Base-by-base conservation (phyloP, 2,113 vertebrate genomes). In the Grantiella picta region DNA sequence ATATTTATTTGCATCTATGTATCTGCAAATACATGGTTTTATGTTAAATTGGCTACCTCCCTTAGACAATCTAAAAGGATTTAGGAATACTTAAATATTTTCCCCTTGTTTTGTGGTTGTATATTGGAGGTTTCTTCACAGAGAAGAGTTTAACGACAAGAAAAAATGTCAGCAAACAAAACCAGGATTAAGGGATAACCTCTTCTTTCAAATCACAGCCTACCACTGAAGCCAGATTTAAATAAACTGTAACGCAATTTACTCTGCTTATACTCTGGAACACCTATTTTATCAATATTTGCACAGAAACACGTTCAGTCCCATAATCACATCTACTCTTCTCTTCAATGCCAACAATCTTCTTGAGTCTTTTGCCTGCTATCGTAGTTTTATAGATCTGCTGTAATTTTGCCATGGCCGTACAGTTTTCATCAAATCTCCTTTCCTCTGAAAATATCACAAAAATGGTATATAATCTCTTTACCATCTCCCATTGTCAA, bases 301-400 rank as follows among this genome's bases (percentile, higher is more conserved):
- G 68, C 64, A 88, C 15, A 93, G 71, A 53, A 83, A 81, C 8
- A 50, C 8, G n/a, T 28, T 75, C 50, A 38, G 13, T n/a, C 24
- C 27, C 59, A 82, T 28, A 71, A 64, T 53, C 6, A 35, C 22
- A 64, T 36, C 35, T 35, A 54, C 44, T 71, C 40, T 8, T 29
- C 49, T 81, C 50, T 72, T 68, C 13, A 64, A 42, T 31, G 82
- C 38, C 24, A 88, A 5, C 10, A 14, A 2, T 40, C 8, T 53
- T 79, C 29, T 54, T 19, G 5, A 13, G 22, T 71, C 27, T 90
- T 24, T 18, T 31, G 24, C 28, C 56, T n/a, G 36, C 13, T 71
- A 49, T 10, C 0, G 0, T 1, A 52, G 44, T 56, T 82, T 44
- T 31, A 83, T 22, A 73, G 10, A 24, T 29, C 22, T 0, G 22